phyloP scores from a whole-genome alignment of 2,797 vertebrate genomes.

The Muraenolepis orangiensis region DNA sequence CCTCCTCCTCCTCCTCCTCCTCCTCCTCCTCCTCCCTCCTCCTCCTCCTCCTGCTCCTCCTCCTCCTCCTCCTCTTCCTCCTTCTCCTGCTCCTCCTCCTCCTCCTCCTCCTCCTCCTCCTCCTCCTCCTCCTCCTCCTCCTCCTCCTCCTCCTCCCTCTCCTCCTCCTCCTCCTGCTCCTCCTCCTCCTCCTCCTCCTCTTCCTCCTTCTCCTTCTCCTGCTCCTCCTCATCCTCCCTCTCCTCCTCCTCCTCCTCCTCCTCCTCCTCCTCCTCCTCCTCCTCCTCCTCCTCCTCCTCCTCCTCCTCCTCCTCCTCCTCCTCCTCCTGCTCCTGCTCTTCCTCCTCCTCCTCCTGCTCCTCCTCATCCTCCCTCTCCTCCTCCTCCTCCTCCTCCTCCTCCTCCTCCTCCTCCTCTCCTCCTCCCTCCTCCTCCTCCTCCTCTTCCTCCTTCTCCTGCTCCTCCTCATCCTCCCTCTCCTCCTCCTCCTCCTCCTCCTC shows the following conservation, averaged over 20 bases:
- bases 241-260: constrained; percentile 39
- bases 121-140: too few relatives aligned
- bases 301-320: constrained; percentile 43
- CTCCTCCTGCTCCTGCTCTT: too few relatives aligned
- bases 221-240: constrained; percentile 15
- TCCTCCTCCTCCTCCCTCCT: too few relatives aligned
- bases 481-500: not conserved
- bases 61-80: too few relatives aligned
- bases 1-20: constrained; percentile 34
- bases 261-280: too few relatives aligned
- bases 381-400: constrained; percentile 18
- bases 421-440: too few relatives aligned
- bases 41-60: not conserved
- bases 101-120: constrained; percentile 28
- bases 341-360: not conserved
- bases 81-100: constrained; percentile 33
- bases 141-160: not conserved
- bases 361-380: too few relatives aligned
- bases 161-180: constrained; percentile 46
- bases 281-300: too few relatives aligned
- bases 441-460: not conserved
- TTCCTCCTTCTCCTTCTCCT: too few relatives aligned
- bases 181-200: not conserved
- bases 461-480: constrained; percentile 45
- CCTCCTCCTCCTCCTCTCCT: constrained; percentile 19